Conservation (phyloP, 1,140 invertebrate genomes). For the Monochamus saltuarius region DNA sequence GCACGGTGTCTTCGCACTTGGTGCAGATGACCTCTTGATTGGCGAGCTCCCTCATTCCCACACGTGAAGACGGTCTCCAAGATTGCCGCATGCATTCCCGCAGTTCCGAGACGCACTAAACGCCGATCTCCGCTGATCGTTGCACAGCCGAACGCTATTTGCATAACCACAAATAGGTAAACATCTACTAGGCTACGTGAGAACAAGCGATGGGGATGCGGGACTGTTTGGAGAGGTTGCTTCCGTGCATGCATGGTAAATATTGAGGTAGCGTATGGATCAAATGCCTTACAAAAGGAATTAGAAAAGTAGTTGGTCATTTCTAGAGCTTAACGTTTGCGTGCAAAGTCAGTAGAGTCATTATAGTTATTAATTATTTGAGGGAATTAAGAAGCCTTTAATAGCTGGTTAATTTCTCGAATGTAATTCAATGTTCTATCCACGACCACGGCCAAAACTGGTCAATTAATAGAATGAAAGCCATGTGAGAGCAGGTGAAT, state of each 20-base stretch:
- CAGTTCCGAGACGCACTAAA: slow-evolving; percentile 17
- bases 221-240: slow-evolving; percentile 5
- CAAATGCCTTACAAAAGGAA: no score
- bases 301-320: no score
- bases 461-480: no score
- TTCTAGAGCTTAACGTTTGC: no score
- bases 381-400: no score
- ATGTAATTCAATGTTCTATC: no score
- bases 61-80: slow-evolving; percentile 6
- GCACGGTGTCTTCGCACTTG: slow-evolving; percentile 7
- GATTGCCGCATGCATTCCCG: slow-evolving; percentile 15
- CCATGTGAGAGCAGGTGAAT: no score
- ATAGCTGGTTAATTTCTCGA: no score
- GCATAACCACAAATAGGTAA: slow-evolving; percentile 24
- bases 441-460: no score
- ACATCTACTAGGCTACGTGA: slow-evolving; percentile 17
- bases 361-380: no score
- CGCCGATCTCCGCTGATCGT: slow-evolving; percentile 7
- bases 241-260: not conserved
- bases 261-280: no score
- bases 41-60: slow-evolving; percentile 22
- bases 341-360: no score
- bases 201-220: slow-evolving; percentile 8
- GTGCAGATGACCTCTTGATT: slow-evolving; percentile 26
- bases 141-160: slow-evolving; percentile 6